These are phyloP conservation scores for Tyto alba DNA, from an alignment of 2,113 vertebrate species.

Conservation along the genomic window DNA sequence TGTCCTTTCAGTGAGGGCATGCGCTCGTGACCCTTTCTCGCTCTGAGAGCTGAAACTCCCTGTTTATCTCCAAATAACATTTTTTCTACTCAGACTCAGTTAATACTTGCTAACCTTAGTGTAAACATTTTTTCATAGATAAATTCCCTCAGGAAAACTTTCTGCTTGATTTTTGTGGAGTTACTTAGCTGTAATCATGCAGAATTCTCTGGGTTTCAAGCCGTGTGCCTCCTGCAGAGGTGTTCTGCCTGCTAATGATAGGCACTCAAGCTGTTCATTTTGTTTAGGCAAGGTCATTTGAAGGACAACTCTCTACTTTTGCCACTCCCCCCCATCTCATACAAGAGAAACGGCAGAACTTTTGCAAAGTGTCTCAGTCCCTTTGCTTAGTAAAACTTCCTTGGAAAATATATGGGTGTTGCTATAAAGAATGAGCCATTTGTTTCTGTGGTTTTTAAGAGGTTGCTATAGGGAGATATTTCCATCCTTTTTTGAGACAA, in stretches of 20 bases:
- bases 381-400: background rate
- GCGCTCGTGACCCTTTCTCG: background rate
- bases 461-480: background rate
- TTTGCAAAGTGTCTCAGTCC: background rate
- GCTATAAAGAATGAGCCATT: background rate
- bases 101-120: conserved; percentile 29
- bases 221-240: conserved; percentile 12
- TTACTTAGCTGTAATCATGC: background rate
- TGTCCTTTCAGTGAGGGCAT: background rate
- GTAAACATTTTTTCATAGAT: conserved; percentile 12
- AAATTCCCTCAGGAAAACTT: conserved; percentile 46
- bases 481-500: background rate
- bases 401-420: rapidly evolving
- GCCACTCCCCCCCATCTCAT: background rate
- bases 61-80: conserved; percentile 38
- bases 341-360: background rate
- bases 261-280: background rate
- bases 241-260: conserved; percentile 29
- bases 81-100: background rate
- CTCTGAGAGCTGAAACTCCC: background rate
- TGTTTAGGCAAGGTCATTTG: conserved; percentile 12
- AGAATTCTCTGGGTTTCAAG: background rate
- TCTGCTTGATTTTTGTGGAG: conserved; percentile 3
- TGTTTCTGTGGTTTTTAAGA: background rate
- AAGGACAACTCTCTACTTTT: background rate